Evolutionary conservation across 2,113 vertebrate species (phyloP), one percentile per base, ranked within the genome.

Genomic region (Campylorhamphus procurvoides): DNA sequence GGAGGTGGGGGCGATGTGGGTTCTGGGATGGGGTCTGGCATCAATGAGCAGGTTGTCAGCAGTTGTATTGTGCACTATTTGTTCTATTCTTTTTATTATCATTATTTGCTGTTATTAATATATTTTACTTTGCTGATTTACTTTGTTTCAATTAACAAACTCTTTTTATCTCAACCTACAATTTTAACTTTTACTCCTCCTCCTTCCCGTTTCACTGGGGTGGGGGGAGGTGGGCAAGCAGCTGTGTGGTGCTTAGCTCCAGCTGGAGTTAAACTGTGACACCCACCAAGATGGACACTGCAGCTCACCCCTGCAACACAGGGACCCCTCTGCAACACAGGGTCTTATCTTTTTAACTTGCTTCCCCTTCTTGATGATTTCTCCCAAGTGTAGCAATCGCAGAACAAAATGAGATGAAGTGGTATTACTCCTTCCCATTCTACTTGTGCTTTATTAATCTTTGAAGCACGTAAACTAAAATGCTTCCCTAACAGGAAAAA

Each of bases 11-110:
- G 31, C 3, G 10, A 35, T 9, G 3, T 10, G 33, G 10, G 10
- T 74, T 58, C 53, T 35, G 40, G 53, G 11, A 27, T 35, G 25
- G 55, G 33, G 6, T 47, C n/a, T 18, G 19, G 47, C 25, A 60
- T 40, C n/a, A 24, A 29, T 47, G 29, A 62, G 62, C 0, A 1
- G 28, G 9, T 31, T 39, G 14, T 0, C 0, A 40, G 13, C n/a
- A 47, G 47, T 8, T 40, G 5, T 35, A 46, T 10, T 47, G 29
- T 18, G 17, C 17, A 53, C 47, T 53, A 35, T 1, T 15, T 52
- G 4, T 3, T 42, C 52, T 37, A 25, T 16, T 2, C 2, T 46
- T 60, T 46, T 24, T 31, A 22, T 35, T n/a, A 53, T 10, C 3
- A 8, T 29, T 74, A 46, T 77, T 69, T 52, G 12, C 6, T n/a